Percentiles rank a stretch among this genome's conserved stretches.
Conservation (phyloP, 2,888 invertebrate genomes). For the Lithophane leautieri region DNA sequence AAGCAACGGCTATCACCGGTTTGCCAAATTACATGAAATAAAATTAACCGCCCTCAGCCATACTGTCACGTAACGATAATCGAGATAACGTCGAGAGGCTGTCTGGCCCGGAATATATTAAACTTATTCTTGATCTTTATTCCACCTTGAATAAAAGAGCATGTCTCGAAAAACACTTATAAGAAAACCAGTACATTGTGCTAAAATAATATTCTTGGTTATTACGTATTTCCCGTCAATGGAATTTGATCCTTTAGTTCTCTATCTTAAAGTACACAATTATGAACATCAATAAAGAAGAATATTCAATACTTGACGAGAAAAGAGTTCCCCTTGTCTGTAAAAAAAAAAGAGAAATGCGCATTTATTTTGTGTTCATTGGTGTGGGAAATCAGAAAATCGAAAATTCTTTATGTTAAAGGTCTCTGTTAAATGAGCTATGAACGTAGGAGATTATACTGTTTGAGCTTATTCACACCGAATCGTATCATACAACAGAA, state of each 20-base stretch:
- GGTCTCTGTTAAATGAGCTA: constrained; percentile 75
- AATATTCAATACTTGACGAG: constrained; percentile 46
- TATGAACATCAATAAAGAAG: constrained; percentile 3
- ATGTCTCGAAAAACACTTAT: constrained; percentile 27
- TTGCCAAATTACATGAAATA: no score
- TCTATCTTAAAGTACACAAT: constrained; percentile 8
- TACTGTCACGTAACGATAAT: no score
- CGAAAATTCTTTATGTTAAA: constrained; percentile 71
- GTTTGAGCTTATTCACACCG: constrained; percentile 57
- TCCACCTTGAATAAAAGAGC: constrained; percentile 12
- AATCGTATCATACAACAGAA: constrained; percentile 15
- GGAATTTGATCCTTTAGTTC: constrained; percentile 20
- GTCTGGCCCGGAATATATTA: no score
- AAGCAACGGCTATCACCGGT: no score
- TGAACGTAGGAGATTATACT: constrained; percentile 67
- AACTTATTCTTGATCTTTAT: neutral
- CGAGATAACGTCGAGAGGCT: no score
- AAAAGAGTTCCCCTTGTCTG: constrained; percentile 48
- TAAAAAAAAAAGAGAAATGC: constrained; percentile 66
- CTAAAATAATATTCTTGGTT: constrained; percentile 16
- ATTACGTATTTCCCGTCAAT: neutral
- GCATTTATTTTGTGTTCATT: constrained; percentile 71
- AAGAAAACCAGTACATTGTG: constrained; percentile 16
- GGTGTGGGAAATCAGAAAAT: constrained; percentile 72
- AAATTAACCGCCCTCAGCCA: no score